Evolutionary conservation across 2,113 vertebrate species (phyloP).

Genomic region (Anseranas semipalmata): DNA sequence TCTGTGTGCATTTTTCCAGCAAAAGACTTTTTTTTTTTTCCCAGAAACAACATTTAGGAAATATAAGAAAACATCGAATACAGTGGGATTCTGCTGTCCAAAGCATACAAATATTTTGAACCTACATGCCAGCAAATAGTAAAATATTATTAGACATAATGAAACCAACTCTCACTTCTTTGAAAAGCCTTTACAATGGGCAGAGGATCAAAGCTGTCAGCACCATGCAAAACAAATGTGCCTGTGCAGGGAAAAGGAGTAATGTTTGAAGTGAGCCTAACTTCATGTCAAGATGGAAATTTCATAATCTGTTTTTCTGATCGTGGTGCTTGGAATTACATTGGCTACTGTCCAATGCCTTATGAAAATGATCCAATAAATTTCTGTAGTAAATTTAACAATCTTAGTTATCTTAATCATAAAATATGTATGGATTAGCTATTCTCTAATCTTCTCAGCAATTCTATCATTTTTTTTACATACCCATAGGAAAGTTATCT

Average conservation of each 20-base stretch:
- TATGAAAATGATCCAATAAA: background rate
- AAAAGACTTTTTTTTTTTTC: background rate
- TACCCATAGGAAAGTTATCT: background rate
- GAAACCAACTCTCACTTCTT: background rate
- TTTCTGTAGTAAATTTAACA: background rate
- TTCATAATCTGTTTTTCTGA: background rate
- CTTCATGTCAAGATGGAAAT: background rate
- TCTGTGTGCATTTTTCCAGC: background rate
- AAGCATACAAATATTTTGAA: slow-evolving; percentile 11
- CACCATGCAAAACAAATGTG: background rate
- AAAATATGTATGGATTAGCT: background rate
- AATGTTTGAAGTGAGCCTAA: background rate
- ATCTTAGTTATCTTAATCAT: background rate
- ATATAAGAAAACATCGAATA: too few relatives aligned
- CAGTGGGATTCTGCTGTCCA: background rate
- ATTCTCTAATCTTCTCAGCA: background rate
- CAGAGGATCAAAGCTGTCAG: slow-evolving; percentile 11
- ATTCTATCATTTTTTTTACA: background rate
- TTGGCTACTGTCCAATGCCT: background rate
- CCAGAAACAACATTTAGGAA: too few relatives aligned
- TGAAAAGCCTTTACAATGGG: background rate
- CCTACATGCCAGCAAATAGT: background rate
- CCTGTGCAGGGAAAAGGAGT: background rate
- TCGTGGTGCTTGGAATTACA: background rate
- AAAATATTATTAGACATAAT: background rate